phyloP scores from a whole-genome alignment of 2,888 invertebrate species.

The Parascotia fuliginaria region DNA sequence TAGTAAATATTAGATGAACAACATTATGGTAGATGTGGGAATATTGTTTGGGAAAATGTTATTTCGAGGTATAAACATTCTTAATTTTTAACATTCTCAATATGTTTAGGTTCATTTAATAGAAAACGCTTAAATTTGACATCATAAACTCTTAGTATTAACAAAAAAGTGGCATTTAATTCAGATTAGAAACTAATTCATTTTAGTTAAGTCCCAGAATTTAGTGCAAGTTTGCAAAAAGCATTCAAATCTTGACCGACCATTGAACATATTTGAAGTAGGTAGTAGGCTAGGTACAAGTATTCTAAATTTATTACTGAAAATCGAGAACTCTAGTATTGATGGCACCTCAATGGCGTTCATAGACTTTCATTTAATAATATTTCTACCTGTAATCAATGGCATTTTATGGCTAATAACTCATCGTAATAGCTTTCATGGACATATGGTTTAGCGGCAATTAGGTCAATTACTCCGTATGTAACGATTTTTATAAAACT shows the following conservation, averaged over 20 bases:
- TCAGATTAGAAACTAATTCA: too few relatives aligned
- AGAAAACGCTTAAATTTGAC: too few relatives aligned
- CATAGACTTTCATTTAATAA: conserved; percentile 6
- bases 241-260: too few relatives aligned
- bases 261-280: too few relatives aligned
- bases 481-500: conserved; percentile 7
- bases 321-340: neutral
- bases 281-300: too few relatives aligned
- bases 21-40: neutral
- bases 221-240: too few relatives aligned
- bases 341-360: conserved; percentile 4
- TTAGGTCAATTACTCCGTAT: conserved; percentile 21
- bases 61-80: too few relatives aligned
- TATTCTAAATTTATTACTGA: neutral
- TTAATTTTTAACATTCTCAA: too few relatives aligned
- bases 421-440: conserved; percentile 24
- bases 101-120: too few relatives aligned
- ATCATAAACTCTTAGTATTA: too few relatives aligned
- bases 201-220: too few relatives aligned
- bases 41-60: neutral
- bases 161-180: too few relatives aligned
- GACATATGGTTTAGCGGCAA: conserved; percentile 17
- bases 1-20: conserved; percentile 30
- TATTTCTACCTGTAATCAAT: conserved; percentile 17
- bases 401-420: conserved; percentile 26